Percentiles rank a stretch among this genome's conserved stretches.
phyloP scores from a whole-genome alignment of 2,797 vertebrate genomes.

The Pantherophis vulpinus region DNA sequence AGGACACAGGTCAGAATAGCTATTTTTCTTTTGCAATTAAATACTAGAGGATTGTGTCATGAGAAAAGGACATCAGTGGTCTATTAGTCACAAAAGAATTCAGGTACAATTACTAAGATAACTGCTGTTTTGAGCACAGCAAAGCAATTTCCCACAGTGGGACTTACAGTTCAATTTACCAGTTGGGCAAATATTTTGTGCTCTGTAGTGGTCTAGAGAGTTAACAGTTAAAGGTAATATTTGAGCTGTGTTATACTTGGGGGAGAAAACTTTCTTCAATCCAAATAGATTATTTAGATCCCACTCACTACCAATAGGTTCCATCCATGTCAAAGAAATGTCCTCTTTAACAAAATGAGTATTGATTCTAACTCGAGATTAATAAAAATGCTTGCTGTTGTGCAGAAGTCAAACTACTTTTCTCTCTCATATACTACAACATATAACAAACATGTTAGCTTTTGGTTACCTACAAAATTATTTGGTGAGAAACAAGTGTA shows the following conservation, averaged over 20 bases:
- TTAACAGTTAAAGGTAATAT: slow-evolving; percentile 77
- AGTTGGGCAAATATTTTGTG: slow-evolving; percentile 81
- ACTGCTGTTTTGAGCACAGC: slow-evolving; percentile 79
- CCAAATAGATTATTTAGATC: slow-evolving; percentile 63
- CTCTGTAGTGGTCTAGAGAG: slow-evolving; percentile 76
- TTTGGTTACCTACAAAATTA: not conserved
- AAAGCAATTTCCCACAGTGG: slow-evolving; percentile 83
- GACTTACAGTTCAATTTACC: slow-evolving; percentile 83
- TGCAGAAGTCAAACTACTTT: slow-evolving; percentile 20
- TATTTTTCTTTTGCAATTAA: slow-evolving; percentile 60
- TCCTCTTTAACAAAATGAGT: not conserved
- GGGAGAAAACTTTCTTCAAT: slow-evolving; percentile 70
- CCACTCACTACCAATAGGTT: not conserved
- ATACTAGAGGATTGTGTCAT: slow-evolving; percentile 61
- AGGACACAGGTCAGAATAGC: slow-evolving; percentile 20
- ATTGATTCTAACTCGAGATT: not conserved
- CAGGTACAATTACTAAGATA: slow-evolving; percentile 80
- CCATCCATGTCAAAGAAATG: not conserved
- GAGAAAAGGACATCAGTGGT: slow-evolving; percentile 68
- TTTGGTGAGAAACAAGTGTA: slow-evolving; percentile 39
- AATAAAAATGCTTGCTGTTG: slow-evolving; percentile 17
- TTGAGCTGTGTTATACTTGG: slow-evolving; percentile 68
- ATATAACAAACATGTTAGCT: not conserved
- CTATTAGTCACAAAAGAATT: slow-evolving; percentile 79
- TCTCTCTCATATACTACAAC: not conserved